Evolutionary conservation across 2,888 invertebrate species (phyloP).

Genomic region (Falcaria lacertinaria): DNA sequence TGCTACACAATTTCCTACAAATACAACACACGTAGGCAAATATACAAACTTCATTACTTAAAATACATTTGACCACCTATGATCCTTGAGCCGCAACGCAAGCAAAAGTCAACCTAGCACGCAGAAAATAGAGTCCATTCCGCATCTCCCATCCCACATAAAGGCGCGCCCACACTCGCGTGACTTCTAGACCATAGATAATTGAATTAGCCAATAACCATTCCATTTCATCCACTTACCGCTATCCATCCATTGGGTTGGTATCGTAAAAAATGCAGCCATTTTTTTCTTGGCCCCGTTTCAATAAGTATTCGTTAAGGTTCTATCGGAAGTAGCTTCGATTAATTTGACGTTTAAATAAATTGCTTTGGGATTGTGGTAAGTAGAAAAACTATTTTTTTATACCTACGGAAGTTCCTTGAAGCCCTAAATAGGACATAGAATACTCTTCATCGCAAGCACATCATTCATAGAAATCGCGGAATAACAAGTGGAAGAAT

Average conservation of each 20-base stretch:
- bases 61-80: not conserved
- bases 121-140: not conserved
- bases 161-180: conserved; percentile 39
- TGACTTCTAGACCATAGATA: conserved; percentile 40
- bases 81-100: not conserved
- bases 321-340: conserved; percentile 17
- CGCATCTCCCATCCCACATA: conserved; percentile 15
- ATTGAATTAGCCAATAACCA: conserved; percentile 66
- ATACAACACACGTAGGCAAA: not conserved
- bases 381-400: not conserved
- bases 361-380: conserved; percentile 20
- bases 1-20: no score
- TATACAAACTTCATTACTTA: not conserved
- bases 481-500: no score
- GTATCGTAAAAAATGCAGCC: conserved; percentile 24
- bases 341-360: conserved; percentile 26
- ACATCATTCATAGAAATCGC: no score
- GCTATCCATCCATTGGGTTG: conserved; percentile 36
- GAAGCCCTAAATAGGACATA: no score
- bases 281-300: conserved; percentile 18
- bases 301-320: conserved; percentile 20
- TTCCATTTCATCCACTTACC: conserved; percentile 56
- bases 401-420: no score
- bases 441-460: no score
- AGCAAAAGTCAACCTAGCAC: not conserved